Evolutionary conservation across 1,140 invertebrate species (phyloP).

Genomic region (Probaryconus sp.): DNA sequence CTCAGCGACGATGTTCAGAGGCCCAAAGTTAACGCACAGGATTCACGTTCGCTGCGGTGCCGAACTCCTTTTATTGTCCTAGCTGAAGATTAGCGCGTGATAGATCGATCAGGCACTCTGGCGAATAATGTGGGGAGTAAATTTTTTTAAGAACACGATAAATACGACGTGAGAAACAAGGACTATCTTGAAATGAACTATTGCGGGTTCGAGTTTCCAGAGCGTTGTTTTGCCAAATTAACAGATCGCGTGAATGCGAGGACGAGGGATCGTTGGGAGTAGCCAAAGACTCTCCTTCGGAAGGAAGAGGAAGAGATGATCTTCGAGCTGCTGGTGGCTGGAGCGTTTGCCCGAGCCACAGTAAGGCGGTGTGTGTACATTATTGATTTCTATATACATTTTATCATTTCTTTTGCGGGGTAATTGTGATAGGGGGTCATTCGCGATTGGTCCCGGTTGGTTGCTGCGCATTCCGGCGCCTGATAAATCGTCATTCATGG

Average conservation of each 20-base stretch:
- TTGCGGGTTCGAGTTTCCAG: constrained; percentile 16
- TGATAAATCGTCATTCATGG: too few species aligned
- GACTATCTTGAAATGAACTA: constrained; percentile 32
- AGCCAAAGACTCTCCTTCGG: constrained; percentile 66
- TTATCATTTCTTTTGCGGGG: constrained; percentile 24
- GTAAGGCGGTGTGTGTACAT: constrained; percentile 79
- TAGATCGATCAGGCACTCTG: too few species aligned
- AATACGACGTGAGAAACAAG: too few species aligned
- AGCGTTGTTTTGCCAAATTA: too few species aligned
- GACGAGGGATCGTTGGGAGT: constrained; percentile 62
- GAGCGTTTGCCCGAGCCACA: constrained; percentile 77
- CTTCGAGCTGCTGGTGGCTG: constrained; percentile 76
- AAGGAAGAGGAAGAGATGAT: constrained; percentile 76
- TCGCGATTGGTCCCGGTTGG: too few species aligned
- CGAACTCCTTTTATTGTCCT: neutral
- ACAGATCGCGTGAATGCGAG: constrained; percentile 68
- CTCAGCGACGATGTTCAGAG: too few species aligned
- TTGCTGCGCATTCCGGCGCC: too few species aligned
- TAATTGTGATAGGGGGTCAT: too few species aligned
- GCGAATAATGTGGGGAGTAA: too few species aligned
- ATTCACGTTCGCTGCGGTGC: neutral
- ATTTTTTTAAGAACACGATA: too few species aligned
- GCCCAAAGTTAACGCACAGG: too few species aligned
- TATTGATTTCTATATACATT: constrained; percentile 69
- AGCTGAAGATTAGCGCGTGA: too few species aligned